phyloP scores from a whole-genome alignment of 2,888 invertebrate species.

The Sinhomidia bicolor region DNA sequence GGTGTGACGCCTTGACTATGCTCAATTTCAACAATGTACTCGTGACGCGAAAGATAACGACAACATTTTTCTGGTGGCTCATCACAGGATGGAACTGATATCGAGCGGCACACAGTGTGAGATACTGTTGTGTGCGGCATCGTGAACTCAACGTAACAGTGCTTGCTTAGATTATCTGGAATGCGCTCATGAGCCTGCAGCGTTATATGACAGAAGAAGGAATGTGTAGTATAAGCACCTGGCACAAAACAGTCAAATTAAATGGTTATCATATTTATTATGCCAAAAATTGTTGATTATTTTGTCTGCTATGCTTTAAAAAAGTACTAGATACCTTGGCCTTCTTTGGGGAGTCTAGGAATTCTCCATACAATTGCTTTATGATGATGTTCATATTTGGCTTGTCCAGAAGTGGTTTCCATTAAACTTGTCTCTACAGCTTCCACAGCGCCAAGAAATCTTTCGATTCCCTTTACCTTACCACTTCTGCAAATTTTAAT shows the following conservation, averaged over 20 bases:
- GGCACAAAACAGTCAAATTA: constrained; percentile 78
- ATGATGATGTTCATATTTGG: constrained; percentile 99
- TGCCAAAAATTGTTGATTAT: no score
- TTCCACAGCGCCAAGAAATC: constrained; percentile 95
- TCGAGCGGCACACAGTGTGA: constrained; percentile 97
- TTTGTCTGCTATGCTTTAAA: neutral
- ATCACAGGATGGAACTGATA: constrained; percentile 90
- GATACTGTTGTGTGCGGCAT: constrained; percentile 98
- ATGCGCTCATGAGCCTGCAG: constrained; percentile 98
- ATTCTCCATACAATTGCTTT: constrained; percentile 99
- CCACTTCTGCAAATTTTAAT: constrained; percentile 85
- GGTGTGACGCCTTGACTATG: constrained; percentile 76
- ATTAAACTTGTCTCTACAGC: constrained; percentile 94
- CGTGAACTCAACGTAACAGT: constrained; percentile 96
- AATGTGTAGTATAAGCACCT: constrained; percentile 99
- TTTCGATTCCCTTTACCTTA: constrained; percentile 95
- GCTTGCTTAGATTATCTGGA: constrained; percentile 94
- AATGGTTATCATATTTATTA: neutral
- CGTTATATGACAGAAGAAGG: constrained; percentile 96
- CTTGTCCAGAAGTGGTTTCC: constrained; percentile 97
- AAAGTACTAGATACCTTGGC: constrained; percentile 89
- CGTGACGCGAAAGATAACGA: constrained; percentile 81
- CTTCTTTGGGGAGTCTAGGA: constrained; percentile 98
- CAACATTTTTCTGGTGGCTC: constrained; percentile 94
- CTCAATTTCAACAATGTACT: constrained; percentile 96